Percentiles rank a stretch among this genome's conserved stretches.
Evolutionary conservation across 2,888 invertebrate species (phyloP).

Genomic region (Melinaea marsaeus): DNA sequence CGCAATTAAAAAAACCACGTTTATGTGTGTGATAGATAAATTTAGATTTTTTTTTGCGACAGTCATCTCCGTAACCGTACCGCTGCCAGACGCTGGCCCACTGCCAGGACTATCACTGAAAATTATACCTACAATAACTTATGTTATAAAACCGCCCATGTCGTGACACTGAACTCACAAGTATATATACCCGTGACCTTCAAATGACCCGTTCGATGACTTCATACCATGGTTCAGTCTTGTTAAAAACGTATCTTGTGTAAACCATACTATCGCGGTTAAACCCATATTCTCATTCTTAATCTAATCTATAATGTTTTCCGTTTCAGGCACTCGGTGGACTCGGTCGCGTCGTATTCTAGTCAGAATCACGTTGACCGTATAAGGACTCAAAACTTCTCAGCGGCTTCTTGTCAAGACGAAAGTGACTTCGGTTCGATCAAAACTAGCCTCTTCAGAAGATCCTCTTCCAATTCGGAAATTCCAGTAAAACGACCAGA

Average conservation of each 20-base stretch:
- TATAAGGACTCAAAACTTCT: slow-evolving; percentile 76
- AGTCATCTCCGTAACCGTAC: slow-evolving; percentile 16
- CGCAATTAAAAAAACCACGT: slow-evolving; percentile 9
- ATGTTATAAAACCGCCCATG: background rate
- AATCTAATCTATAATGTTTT: slow-evolving; percentile 65
- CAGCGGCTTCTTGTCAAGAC: slow-evolving; percentile 77
- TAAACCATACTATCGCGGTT: slow-evolving; percentile 15
- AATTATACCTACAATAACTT: slow-evolving; percentile 9
- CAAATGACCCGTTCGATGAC: slow-evolving; percentile 2
- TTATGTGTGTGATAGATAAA: slow-evolving; percentile 9
- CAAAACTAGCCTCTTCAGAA: slow-evolving; percentile 72
- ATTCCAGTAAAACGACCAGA: slow-evolving; percentile 67
- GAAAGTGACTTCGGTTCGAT: slow-evolving; percentile 73
- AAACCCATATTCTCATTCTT: slow-evolving; percentile 31
- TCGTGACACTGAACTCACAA: slow-evolving; percentile 6
- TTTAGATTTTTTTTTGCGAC: slow-evolving; percentile 20
- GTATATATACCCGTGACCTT: slow-evolving; percentile 11
- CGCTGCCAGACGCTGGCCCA: slow-evolving; percentile 28
- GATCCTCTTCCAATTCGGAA: slow-evolving; percentile 71
- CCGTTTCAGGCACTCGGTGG: slow-evolving; percentile 76
- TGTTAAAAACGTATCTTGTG: slow-evolving; percentile 10
- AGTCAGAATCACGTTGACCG: slow-evolving; percentile 79
- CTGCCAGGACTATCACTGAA: slow-evolving; percentile 28
- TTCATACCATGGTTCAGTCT: background rate
- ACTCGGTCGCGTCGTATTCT: slow-evolving; percentile 79